Percentiles rank a stretch among this genome's conserved stretches.
Evolutionary conservation across 2,888 invertebrate genomes (phyloP).

Genomic region (Agrochola macilenta): DNA sequence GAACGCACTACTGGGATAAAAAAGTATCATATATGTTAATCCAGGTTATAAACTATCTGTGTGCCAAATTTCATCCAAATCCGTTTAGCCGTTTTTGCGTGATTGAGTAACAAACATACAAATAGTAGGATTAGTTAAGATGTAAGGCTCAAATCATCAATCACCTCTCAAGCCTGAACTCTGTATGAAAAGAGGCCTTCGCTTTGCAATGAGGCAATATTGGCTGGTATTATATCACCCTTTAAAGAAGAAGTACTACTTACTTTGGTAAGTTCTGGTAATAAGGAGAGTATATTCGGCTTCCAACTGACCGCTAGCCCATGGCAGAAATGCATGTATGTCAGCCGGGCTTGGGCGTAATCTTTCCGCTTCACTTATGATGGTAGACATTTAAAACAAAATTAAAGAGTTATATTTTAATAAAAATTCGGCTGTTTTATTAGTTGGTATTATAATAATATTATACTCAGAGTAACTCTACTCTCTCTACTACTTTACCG

Average conservation of each 20-base stretch:
- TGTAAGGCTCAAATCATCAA: too few species aligned
- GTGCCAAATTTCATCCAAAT: too few species aligned
- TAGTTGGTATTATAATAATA: not conserved
- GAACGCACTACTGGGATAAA: too few species aligned
- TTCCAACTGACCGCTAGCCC: not conserved
- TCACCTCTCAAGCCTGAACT: too few species aligned
- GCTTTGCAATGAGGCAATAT: not conserved
- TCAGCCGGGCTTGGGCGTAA: not conserved
- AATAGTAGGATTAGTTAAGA: too few species aligned
- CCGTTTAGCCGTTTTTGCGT: too few species aligned
- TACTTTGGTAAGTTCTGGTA: not conserved
- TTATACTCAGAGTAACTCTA: not conserved
- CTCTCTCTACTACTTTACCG: not conserved
- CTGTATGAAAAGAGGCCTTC: too few species aligned
- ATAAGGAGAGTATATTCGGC: not conserved
- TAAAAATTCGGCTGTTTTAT: not conserved
- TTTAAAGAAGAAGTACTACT: slow-evolving; percentile 3
- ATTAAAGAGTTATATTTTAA: not conserved
- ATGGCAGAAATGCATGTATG: slow-evolving; percentile 11
- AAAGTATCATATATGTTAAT: too few species aligned
- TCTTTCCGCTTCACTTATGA: accelerated
- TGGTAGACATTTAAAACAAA: not conserved
- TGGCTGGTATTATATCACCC: not conserved
- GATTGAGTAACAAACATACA: too few species aligned
- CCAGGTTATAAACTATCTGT: too few species aligned